Evolutionary conservation across 2,888 invertebrate species (phyloP).

Genomic region (Hololepta plana): DNA sequence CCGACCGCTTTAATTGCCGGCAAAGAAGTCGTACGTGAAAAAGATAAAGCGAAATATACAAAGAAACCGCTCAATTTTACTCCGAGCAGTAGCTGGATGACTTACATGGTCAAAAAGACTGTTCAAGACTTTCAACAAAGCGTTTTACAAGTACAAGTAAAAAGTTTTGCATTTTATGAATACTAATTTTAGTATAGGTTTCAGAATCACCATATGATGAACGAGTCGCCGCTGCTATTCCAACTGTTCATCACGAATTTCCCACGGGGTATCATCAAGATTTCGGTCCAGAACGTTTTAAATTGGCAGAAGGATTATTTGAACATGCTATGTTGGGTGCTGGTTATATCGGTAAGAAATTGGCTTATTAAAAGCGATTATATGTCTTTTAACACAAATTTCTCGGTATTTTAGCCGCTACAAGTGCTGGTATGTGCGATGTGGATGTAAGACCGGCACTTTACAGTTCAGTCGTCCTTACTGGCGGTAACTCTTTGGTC

Average conservation of each 20-base stretch:
- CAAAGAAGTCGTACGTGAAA: constrained; percentile 82
- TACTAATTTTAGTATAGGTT: constrained; percentile 31
- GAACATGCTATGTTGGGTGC: constrained; percentile 89
- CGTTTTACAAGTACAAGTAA: constrained; percentile 38
- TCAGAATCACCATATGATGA: constrained; percentile 86
- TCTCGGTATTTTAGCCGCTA: constrained; percentile 32
- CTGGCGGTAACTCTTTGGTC: constrained; percentile 84
- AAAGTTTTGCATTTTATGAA: constrained; percentile 1
- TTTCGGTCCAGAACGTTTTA: constrained; percentile 84
- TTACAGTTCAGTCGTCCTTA: constrained; percentile 88
- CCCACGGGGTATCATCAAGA: constrained; percentile 96
- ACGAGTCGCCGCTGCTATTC: constrained; percentile 66
- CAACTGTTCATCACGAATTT: constrained; percentile 92
- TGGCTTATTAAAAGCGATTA: too few relatives aligned
- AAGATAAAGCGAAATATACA: constrained; percentile 73
- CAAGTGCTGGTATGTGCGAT: constrained; percentile 91
- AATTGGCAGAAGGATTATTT: constrained; percentile 87
- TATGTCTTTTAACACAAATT: background rate
- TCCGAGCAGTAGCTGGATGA: constrained; percentile 80
- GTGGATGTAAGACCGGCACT: constrained; percentile 92
- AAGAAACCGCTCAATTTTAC: constrained; percentile 61
- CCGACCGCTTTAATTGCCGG: constrained; percentile 43
- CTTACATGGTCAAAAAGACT: constrained; percentile 81
- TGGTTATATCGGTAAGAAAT: constrained; percentile 48
- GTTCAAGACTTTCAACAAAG: constrained; percentile 55